These are phyloP conservation scores for Podargus strigoides DNA, from an alignment of 2,797 vertebrate species.

Conservation along the genomic window DNA sequence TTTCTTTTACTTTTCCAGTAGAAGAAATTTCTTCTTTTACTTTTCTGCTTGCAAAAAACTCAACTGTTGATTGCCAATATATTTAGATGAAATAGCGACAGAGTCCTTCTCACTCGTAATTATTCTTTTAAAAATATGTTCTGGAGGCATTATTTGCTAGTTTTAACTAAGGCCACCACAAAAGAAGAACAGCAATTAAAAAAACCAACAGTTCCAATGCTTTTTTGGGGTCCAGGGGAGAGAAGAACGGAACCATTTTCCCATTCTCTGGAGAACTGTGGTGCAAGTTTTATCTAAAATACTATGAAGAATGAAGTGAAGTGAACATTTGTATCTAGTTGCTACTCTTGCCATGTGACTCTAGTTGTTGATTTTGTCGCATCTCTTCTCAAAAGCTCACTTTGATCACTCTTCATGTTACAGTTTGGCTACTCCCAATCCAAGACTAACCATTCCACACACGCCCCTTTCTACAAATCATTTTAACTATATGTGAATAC, in stretches of 20 bases:
- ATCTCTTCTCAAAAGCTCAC: not conserved
- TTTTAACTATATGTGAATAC: not conserved
- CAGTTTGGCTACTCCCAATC: not conserved
- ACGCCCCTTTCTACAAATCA: not conserved
- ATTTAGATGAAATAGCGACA: not conserved
- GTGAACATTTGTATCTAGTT: not conserved
- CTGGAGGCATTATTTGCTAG: not conserved
- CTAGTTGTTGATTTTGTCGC: not conserved
- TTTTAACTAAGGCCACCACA: not conserved
- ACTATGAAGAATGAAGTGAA: not conserved
- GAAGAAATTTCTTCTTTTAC: not conserved
- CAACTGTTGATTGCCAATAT: not conserved
- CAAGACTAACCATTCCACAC: not conserved
- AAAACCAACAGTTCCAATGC: not conserved
- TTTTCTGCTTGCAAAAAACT: not conserved
- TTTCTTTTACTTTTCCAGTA: not conserved
- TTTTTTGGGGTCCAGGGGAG: not conserved
- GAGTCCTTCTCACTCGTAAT: not conserved
- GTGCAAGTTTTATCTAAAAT: not conserved
- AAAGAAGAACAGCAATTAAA: not conserved
- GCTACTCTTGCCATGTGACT: not conserved
- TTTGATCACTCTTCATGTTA: slow-evolving; percentile 10
- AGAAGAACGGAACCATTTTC: not conserved
- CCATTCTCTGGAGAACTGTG: not conserved
- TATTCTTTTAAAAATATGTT: not conserved